These are phyloP conservation scores for Harmothoe impar DNA, from an alignment of 2,888 invertebrate genomes.

Conservation along the genomic window DNA sequence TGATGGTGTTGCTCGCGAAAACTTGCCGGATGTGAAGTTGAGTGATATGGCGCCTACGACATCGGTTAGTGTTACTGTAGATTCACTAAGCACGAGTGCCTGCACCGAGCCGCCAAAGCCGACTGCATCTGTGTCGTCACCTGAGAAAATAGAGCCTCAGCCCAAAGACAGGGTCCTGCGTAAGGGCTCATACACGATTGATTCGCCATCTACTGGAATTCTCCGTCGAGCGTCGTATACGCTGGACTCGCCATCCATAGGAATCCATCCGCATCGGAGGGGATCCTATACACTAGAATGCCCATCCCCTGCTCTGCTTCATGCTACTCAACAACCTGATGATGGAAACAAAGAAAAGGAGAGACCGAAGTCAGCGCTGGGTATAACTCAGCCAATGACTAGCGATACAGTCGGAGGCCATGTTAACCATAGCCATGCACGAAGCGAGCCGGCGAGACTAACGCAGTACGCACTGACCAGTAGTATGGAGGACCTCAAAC, in stretches of 20 bases:
- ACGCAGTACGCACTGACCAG: conserved; percentile 59
- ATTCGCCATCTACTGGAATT: conserved; percentile 90
- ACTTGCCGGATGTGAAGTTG: not conserved
- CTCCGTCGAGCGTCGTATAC: conserved; percentile 55
- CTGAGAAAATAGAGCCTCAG: not conserved
- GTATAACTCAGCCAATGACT: not conserved
- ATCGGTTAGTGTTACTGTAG: not conserved
- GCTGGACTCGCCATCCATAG: not conserved
- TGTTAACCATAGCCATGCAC: not conserved
- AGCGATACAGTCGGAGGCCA: not conserved
- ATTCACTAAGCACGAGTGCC: not conserved
- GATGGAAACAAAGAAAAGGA: not conserved
- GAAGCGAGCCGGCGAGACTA: not conserved
- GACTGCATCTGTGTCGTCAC: not conserved
- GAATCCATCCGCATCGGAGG: not conserved
- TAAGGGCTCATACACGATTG: conserved; percentile 91
- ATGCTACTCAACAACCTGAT: not conserved
- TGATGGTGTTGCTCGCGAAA: not conserved
- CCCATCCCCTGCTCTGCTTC: not conserved
- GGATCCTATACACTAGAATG: conserved; percentile 26
- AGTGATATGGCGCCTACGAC: not conserved
- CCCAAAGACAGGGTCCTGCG: conserved; percentile 80
- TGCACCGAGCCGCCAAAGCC: not conserved
- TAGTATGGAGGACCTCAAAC: conserved; percentile 69
- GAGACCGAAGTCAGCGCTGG: not conserved